phyloP scores from a whole-genome alignment of 2,888 invertebrate species.

The Zaprionus bogoriensis region DNA sequence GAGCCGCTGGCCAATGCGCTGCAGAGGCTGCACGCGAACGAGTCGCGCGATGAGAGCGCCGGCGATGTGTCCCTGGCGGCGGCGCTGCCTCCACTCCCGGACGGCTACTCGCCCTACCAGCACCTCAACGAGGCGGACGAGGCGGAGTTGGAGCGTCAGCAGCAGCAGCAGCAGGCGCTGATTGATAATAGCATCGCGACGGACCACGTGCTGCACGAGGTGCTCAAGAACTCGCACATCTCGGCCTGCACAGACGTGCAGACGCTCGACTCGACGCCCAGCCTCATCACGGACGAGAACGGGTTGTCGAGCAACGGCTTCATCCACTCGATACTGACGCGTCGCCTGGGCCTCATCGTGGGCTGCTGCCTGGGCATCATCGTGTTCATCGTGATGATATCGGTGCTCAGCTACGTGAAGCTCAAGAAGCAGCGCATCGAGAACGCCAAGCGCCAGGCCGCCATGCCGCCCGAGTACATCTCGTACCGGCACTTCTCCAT shows the following conservation, averaged over 20 bases:
- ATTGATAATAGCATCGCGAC: slow-evolving; percentile 86
- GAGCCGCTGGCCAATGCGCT: slow-evolving; percentile 80
- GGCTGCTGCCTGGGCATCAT: slow-evolving; percentile 94
- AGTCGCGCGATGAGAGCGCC: slow-evolving; percentile 59
- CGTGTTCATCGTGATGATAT: slow-evolving; percentile 92
- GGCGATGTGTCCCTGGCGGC: slow-evolving; percentile 24
- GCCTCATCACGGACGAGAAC: slow-evolving; percentile 84
- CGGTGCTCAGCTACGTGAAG: slow-evolving; percentile 92
- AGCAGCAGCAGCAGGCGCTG: slow-evolving; percentile 50
- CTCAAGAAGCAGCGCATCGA: slow-evolving; percentile 90
- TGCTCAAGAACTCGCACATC: slow-evolving; percentile 88
- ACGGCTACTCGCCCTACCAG: slow-evolving; percentile 57
- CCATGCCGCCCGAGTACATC: slow-evolving; percentile 90
- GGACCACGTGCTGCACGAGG: slow-evolving; percentile 84
- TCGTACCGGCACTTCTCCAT: slow-evolving; percentile 90
- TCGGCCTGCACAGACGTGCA: slow-evolving; percentile 90
- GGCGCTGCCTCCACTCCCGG: slow-evolving; percentile 42
- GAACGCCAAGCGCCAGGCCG: slow-evolving; percentile 88
- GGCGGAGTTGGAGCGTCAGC: slow-evolving; percentile 32
- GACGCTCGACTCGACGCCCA: slow-evolving; percentile 89
- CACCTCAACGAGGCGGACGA: slow-evolving; percentile 48
- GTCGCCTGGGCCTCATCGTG: slow-evolving; percentile 92
- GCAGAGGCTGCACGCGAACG: slow-evolving; percentile 80
- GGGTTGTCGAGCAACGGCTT: slow-evolving; percentile 87
- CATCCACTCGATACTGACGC: slow-evolving; percentile 90